phyloP scores from a whole-genome alignment of 1,140 invertebrate species.

The Heliconius himera region DNA sequence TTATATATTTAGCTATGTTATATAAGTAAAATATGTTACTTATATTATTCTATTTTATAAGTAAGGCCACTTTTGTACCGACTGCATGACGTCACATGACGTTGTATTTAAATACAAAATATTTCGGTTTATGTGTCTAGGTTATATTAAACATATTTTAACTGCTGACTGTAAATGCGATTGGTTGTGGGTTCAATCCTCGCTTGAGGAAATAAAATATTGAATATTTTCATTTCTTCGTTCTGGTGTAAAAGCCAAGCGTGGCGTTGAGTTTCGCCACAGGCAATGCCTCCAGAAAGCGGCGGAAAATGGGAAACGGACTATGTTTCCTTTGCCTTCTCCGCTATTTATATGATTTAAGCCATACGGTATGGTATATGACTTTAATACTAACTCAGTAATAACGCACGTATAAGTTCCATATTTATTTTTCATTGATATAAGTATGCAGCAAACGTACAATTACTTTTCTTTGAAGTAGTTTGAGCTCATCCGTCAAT shows the following conservation, averaged over 20 bases:
- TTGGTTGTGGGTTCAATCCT: too few relatives aligned
- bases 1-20: too few relatives aligned
- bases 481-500: slow-evolving; percentile 6
- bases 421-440: slow-evolving; percentile 8
- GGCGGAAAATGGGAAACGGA: too few relatives aligned
- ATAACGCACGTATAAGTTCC: not conserved
- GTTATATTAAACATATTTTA: slow-evolving; percentile 30
- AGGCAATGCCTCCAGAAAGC: too few relatives aligned
- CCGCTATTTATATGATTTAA: not conserved
- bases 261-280: too few relatives aligned
- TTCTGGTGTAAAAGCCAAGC: too few relatives aligned
- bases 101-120: slow-evolving; percentile 45
- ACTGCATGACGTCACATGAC: slow-evolving; percentile 21
- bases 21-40: not conserved
- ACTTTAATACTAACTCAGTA: not conserved
- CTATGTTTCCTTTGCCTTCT: too few relatives aligned
- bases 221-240: too few relatives aligned
- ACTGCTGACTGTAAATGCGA: not conserved
- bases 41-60: not conserved
- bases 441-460: not conserved
- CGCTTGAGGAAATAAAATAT: too few relatives aligned
- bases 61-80: not conserved
- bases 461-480: slow-evolving; percentile 13
- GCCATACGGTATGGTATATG: too few relatives aligned
- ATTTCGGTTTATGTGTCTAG: slow-evolving; percentile 40